Percentiles rank a stretch among this genome's conserved stretches.
phyloP scores from a whole-genome alignment of 2,797 vertebrate genomes.

The Pangasius krempfi region DNA sequence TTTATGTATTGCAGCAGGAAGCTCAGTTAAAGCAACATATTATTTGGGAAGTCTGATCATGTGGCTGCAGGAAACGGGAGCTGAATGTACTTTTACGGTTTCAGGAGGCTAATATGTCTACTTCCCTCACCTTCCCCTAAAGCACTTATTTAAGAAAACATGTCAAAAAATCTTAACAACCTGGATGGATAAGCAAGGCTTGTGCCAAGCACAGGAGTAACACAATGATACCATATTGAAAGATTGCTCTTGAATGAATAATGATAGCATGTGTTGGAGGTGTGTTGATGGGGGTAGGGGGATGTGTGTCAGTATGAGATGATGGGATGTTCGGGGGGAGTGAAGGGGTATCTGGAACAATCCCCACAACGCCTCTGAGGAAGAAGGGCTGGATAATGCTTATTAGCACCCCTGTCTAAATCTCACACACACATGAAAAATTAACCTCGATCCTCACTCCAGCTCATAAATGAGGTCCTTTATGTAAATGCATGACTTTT shows the following conservation, averaged over 20 bases:
- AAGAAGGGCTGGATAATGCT: slow-evolving; percentile 29
- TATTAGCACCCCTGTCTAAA: slow-evolving; percentile 47
- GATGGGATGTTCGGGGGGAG: slow-evolving; percentile 30
- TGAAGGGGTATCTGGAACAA: slow-evolving; percentile 39
- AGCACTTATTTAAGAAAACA: slow-evolving; percentile 13
- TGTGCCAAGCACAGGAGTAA: slow-evolving; percentile 6
- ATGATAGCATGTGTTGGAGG: slow-evolving; percentile 29
- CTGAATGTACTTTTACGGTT: background rate
- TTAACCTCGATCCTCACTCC: slow-evolving; percentile 7
- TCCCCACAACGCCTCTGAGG: slow-evolving; percentile 48
- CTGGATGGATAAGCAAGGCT: background rate
- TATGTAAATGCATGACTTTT: slow-evolving; percentile 35
- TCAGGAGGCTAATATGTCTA: background rate
- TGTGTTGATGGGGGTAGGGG: slow-evolving; percentile 29
- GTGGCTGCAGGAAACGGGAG: background rate
- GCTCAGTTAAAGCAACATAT: background rate
- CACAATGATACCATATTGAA: background rate
- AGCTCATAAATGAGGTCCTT: slow-evolving; percentile 17
- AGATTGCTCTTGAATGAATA: slow-evolving; percentile 1
- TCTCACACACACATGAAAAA: slow-evolving; percentile 23
- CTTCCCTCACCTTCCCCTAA: slow-evolving; percentile 1
- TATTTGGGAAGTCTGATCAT: background rate
- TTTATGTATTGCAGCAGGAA: background rate
- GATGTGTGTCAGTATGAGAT: slow-evolving; percentile 41
- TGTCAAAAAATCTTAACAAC: background rate